phyloP scores from a whole-genome alignment of 2,888 invertebrate genomes.

The Macrostomum cliftonense region DNA sequence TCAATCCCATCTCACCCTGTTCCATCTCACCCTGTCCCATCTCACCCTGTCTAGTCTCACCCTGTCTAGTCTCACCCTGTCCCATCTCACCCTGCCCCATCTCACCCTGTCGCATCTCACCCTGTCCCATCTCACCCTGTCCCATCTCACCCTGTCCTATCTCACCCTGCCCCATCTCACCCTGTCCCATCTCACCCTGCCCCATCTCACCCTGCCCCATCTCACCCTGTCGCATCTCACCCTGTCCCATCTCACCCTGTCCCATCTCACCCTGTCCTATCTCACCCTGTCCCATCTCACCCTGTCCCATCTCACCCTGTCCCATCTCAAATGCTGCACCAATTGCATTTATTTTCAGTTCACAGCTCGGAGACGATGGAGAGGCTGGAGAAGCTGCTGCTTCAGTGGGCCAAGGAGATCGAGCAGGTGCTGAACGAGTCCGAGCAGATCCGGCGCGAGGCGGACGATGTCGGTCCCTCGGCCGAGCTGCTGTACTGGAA shows the following conservation, averaged over 20 bases:
- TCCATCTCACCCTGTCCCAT: too few relatives aligned
- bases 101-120: background rate
- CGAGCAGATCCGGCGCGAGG: slow-evolving; percentile 38
- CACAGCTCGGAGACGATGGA: slow-evolving; percentile 33
- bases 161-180: background rate
- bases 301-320: background rate
- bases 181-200: background rate
- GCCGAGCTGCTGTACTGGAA: slow-evolving; percentile 71
- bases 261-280: background rate
- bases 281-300: too few relatives aligned
- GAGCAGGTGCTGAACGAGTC: slow-evolving; percentile 37
- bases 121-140: background rate
- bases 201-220: too few relatives aligned
- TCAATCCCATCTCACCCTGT: background rate
- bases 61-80: background rate
- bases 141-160: too few relatives aligned
- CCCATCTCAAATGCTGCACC: background rate
- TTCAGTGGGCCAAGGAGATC: slow-evolving; percentile 37
- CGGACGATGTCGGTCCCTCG: slow-evolving; percentile 37
- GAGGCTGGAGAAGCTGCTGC: slow-evolving; percentile 33
- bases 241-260: background rate
- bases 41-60: background rate
- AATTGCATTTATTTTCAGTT: too few relatives aligned
- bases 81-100: background rate
- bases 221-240: too few relatives aligned